phyloP scores from a whole-genome alignment of 2,113 vertebrate genomes.

The Glaucidium brasilianum region DNA sequence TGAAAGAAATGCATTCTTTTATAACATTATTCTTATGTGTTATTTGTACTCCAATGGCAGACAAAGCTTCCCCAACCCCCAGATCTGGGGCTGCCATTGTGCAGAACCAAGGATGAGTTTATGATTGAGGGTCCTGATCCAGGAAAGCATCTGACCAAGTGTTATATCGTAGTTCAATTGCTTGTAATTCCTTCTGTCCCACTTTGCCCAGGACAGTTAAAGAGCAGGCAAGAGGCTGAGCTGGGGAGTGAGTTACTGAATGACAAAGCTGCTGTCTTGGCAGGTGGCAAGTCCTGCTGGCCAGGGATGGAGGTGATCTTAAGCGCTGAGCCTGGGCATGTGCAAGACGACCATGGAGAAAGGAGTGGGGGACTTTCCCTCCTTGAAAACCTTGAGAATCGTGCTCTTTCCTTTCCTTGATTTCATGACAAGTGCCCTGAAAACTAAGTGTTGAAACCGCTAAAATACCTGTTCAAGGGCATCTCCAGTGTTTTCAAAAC shows the following conservation, averaged over 20 bases:
- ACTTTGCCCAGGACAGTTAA: neutral
- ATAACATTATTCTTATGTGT: neutral
- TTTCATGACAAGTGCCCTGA: neutral
- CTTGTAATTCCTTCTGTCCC: neutral
- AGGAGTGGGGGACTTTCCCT: neutral
- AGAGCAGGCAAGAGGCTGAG: neutral
- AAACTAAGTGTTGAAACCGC: neutral
- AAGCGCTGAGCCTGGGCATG: neutral
- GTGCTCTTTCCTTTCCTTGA: neutral
- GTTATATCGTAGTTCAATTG: neutral
- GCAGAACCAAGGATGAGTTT: rapidly evolving
- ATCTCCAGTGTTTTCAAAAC: neutral
- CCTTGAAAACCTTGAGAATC: neutral
- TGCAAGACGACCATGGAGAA: neutral
- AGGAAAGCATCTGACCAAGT: neutral
- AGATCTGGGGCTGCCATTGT: rapidly evolving
- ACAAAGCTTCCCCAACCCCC: neutral
- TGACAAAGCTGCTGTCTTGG: neutral
- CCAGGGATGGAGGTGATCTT: neutral
- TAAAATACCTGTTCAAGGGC: neutral
- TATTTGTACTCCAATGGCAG: neutral
- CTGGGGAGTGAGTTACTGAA: neutral
- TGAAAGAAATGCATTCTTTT: constrained; percentile 8
- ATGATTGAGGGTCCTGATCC: neutral
- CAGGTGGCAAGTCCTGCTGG: neutral